phyloP scores from a whole-genome alignment of 2,797 vertebrate genomes.

The Decapterus maruadsi region DNA sequence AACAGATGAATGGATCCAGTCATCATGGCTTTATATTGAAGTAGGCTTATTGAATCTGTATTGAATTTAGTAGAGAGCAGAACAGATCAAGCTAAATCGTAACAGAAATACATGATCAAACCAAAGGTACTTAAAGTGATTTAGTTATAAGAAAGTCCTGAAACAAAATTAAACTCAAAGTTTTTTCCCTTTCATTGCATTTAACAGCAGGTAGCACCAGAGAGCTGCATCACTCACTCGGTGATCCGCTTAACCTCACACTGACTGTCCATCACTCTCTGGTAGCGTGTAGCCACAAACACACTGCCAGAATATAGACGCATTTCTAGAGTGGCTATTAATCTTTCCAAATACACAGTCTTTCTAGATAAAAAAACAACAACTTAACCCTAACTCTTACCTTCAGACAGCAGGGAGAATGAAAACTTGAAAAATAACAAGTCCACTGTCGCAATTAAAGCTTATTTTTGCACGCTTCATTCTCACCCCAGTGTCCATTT shows the following conservation, averaged over 20 bases:
- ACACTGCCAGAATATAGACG: background rate
- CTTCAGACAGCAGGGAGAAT: conserved; percentile 8
- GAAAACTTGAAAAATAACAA: background rate
- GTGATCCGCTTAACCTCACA: background rate
- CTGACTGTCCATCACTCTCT: background rate
- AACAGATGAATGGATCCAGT: too few species aligned
- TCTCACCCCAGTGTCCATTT: conserved; percentile 29
- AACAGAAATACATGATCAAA: background rate
- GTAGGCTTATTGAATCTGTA: too few species aligned
- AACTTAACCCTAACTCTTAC: conserved; percentile 46
- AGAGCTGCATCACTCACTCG: conserved; percentile 25
- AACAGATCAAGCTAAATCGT: background rate
- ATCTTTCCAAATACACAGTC: background rate
- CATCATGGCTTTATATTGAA: too few species aligned
- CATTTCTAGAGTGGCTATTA: background rate
- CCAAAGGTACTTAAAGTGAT: background rate
- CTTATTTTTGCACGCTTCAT: conserved; percentile 14
- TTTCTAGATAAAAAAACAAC: background rate
- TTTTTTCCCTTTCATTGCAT: conserved; percentile 10
- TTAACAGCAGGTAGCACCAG: conserved; percentile 47
- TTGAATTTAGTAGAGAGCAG: background rate
- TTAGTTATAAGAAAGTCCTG: background rate
- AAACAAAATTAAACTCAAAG: background rate
- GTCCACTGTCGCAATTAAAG: background rate
- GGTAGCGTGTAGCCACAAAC: background rate